phyloP scores from a whole-genome alignment of 92 coral and sea anemone genomes.

The Micromussa lordhowensis region DNA sequence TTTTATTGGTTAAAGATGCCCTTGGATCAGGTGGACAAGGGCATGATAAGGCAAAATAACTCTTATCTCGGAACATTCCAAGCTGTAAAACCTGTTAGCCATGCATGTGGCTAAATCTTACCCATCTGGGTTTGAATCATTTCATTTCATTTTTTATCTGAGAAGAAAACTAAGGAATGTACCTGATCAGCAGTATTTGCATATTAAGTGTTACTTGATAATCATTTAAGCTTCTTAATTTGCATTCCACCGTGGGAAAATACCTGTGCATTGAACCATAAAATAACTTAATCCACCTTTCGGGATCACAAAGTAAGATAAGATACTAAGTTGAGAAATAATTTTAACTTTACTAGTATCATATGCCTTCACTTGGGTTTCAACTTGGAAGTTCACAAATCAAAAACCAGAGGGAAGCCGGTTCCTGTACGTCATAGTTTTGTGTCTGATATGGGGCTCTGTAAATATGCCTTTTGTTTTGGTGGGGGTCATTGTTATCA shows the following conservation, averaged over 20 bases:
- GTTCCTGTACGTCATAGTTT: not conserved
- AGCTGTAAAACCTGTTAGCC: not conserved
- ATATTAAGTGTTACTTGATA: not conserved
- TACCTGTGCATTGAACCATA: constrained; percentile 44
- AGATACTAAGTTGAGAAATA: not conserved
- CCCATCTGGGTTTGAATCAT: not conserved
- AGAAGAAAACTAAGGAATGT: constrained; percentile 19
- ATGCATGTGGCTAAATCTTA: not conserved
- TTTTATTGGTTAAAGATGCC: no score
- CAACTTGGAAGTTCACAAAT: not conserved
- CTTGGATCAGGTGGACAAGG: no score
- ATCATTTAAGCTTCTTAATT: not conserved
- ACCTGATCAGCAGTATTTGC: constrained; percentile 3
- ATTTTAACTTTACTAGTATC: not conserved
- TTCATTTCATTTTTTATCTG: not conserved
- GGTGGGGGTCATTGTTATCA: constrained; percentile 27
- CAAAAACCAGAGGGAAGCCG: not conserved
- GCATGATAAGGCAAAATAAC: no score
- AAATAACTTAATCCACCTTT: not conserved
- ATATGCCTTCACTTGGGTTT: not conserved
- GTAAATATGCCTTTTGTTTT: constrained; percentile 26
- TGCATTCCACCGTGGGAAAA: constrained; percentile 63
- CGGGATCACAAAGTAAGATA: not conserved
- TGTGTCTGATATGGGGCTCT: constrained; percentile 1
- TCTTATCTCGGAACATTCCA: not conserved